These are phyloP conservation scores for Epinephelus lanceolatus DNA, from an alignment of 2,113 vertebrate genomes.

Conservation along the genomic window DNA sequence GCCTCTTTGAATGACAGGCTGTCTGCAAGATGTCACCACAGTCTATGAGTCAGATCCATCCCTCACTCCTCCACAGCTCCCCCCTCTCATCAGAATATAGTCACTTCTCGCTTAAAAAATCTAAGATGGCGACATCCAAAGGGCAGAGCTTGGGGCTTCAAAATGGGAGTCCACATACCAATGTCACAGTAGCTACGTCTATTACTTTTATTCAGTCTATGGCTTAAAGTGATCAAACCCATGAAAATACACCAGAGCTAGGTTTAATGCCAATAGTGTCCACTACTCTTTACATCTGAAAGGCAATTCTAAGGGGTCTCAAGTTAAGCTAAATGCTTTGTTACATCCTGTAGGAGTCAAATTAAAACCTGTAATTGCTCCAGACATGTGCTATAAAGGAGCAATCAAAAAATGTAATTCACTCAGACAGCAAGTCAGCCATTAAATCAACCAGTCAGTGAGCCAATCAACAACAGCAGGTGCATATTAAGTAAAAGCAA, in stretches of 20 bases:
- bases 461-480: not conserved
- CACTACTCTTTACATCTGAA: not conserved
- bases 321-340: not conserved
- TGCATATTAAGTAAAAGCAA: not conserved
- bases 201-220: too few species aligned
- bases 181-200: too few species aligned
- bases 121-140: too few species aligned
- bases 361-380: constrained; percentile 6
- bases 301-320: not conserved
- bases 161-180: too few species aligned
- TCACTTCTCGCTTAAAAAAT: too few species aligned
- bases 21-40: too few species aligned
- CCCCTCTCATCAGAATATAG: too few species aligned
- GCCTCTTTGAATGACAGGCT: too few species aligned
- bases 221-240: not conserved
- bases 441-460: constrained; percentile 14
- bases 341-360: constrained; percentile 1
- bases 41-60: too few species aligned
- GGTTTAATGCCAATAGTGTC: not conserved
- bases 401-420: not conserved
- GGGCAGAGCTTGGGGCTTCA: too few species aligned
- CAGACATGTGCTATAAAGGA: not conserved
- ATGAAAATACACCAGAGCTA: not conserved
- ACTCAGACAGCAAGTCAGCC: constrained; percentile 10
- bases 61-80: too few species aligned